Evolutionary conservation across 1,140 invertebrate species (phyloP).

Genomic region (Thaumatotibia leucotreta): DNA sequence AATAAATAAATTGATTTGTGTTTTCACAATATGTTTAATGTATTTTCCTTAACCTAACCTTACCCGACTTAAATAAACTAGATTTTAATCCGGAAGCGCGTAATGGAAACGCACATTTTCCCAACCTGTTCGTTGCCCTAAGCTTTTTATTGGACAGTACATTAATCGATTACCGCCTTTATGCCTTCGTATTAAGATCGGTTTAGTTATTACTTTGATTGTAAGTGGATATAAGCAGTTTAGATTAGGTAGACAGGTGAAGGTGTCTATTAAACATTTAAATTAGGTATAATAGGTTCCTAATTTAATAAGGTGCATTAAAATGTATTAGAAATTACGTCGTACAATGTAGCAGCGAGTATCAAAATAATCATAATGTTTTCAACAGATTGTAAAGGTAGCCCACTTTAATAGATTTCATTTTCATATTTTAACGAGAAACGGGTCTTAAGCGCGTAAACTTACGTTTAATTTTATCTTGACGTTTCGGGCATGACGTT

Average conservation of each 20-base stretch:
- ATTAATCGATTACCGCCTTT: neutral
- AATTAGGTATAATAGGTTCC: slow-evolving; percentile 6
- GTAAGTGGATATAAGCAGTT: neutral
- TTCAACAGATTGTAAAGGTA: too few species aligned
- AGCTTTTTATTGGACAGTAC: slow-evolving; percentile 4
- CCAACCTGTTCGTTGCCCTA: slow-evolving; percentile 12
- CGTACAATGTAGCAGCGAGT: too few species aligned
- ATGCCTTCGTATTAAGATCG: neutral
- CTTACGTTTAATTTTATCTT: too few species aligned
- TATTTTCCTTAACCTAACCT: too few species aligned
- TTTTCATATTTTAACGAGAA: too few species aligned
- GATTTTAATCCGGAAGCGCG: neutral
- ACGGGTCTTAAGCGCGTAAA: too few species aligned
- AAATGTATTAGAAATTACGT: neutral
- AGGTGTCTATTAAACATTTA: slow-evolving; percentile 11
- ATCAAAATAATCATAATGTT: too few species aligned
- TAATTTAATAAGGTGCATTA: slow-evolving; percentile 9
- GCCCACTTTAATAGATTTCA: too few species aligned
- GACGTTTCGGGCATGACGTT: too few species aligned
- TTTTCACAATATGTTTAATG: too few species aligned
- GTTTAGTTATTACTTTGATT: neutral
- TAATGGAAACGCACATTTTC: neutral
- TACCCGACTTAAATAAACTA: neutral
- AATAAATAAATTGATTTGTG: too few species aligned
- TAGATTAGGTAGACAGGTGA: slow-evolving; percentile 12